Base-by-base conservation (phyloP, 2,113 vertebrate genomes). In the Odobenus rosmarus region DNA sequence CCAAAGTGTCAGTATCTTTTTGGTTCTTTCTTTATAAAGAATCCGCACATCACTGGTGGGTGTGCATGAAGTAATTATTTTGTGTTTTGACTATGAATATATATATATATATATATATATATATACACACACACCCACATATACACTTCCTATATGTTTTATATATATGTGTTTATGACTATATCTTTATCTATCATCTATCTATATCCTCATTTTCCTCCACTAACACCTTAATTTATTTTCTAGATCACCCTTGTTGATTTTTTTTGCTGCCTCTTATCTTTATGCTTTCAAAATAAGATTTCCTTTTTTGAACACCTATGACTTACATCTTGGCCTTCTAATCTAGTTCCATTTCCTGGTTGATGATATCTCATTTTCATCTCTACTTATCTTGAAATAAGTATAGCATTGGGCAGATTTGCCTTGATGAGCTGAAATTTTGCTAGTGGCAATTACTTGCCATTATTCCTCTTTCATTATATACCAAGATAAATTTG, bases 381-480 rank as follows among this genome's bases (percentile, higher is more conserved):
- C 21, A 18, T 85, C 15, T 81, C 15, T 77, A 77, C 74, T 77
- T 77, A 13, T 82, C 28, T 64, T 9, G 59, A 39, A n/a, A 2
- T 71, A 88, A 7, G 13, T 61, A 24, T 14, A 88, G 5, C 5
- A 61, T 77, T 89, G 92, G 33, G 2, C 11, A 95, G 7, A 61
- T 80, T 95, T 80, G 19, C 18, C 26, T 67, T 74, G 79, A 74
- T n/a, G 77, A 93, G 14, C 9, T 96, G 16, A 74, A 81, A 46
- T 89, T 94, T 91, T 90, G 24, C 9, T 80, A 26, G 28, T 69
- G 55, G 18, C 36, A 86, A 13, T 59, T 61, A 81, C 39, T 55
- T 91, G 24, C 21, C 64, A 69, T n/a, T 69, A 62, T 83, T 93
- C 13, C 4, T 69, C 82, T 76, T 96, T 96, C 19, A 18, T 95